Percentiles rank a stretch among this genome's conserved stretches.
Evolutionary conservation across 2,113 vertebrate genomes (phyloP).

Genomic region (Pleuronectes platessa): DNA sequence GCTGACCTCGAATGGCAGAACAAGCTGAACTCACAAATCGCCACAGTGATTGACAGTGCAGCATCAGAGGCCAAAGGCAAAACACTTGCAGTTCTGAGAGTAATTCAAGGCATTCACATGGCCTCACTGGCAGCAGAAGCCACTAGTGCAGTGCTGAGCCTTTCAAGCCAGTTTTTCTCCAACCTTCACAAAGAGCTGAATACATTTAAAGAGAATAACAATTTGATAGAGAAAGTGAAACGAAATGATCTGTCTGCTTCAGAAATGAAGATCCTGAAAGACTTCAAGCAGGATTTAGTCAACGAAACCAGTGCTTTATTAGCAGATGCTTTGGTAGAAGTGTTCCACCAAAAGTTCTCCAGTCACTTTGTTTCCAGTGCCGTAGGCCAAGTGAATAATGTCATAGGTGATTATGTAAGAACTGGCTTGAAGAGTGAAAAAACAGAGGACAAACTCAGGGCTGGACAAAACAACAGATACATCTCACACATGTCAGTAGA

Average conservation of each 20-base stretch:
- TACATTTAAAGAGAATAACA: no score
- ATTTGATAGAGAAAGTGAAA: constrained; percentile 9
- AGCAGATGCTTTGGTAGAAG: constrained; percentile 23
- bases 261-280: constrained; percentile 10
- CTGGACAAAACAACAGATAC: constrained; percentile 38
- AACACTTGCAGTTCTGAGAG: no score
- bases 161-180: no score
- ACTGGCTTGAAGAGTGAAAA: neutral
- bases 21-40: no score
- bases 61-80: no score
- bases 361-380: constrained; percentile 26
- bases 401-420: neutral
- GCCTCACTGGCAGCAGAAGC: no score
- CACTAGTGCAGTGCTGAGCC: no score
- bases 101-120: no score
- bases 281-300: constrained; percentile 26
- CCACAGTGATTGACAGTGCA: no score
- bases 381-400: constrained; percentile 1
- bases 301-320: neutral
- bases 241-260: neutral
- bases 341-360: constrained; percentile 49
- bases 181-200: no score
- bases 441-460: constrained; percentile 28
- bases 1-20: no score
- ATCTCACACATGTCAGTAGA: constrained; percentile 11